These are phyloP conservation scores for Eretmocerus hayati DNA, from an alignment of 2,888 invertebrate genomes.

Conservation along the genomic window DNA sequence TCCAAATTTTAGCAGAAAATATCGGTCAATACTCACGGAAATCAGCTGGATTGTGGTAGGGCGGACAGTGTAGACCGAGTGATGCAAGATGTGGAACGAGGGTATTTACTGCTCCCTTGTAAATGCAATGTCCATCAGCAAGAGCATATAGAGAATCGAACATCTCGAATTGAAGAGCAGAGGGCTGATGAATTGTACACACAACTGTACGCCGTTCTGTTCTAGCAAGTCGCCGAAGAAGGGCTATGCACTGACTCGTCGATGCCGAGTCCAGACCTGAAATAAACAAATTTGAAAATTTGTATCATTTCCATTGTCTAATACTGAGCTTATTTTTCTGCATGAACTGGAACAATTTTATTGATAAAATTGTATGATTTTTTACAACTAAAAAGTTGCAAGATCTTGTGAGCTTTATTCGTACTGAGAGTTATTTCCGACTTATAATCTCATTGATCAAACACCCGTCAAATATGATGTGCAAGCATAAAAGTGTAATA, in stretches of 20 bases:
- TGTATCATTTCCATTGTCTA: no score
- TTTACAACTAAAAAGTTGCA: no score
- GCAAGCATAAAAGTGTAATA: no score
- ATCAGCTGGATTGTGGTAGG: conserved; percentile 94
- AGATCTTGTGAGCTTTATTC: no score
- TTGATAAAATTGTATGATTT: no score
- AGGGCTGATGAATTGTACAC: conserved; percentile 92
- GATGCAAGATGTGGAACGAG: conserved; percentile 72
- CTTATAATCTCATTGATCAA: no score
- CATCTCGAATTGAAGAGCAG: conserved; percentile 86
- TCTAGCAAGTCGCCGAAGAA: conserved; percentile 72
- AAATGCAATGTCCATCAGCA: conserved; percentile 75
- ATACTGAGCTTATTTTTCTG: neutral
- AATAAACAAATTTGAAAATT: no score
- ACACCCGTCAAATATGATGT: no score
- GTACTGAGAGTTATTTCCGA: no score
- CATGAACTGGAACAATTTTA: no score
- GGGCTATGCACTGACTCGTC: conserved; percentile 73
- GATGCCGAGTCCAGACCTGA: conserved; percentile 80
- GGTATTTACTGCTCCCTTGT: conserved; percentile 67
- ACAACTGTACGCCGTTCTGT: conserved; percentile 78
- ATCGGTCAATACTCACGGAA: conserved; percentile 70
- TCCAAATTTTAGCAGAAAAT: no score
- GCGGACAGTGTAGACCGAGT: conserved; percentile 74
- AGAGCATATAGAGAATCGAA: conserved; percentile 85